phyloP scores from a whole-genome alignment of 2,113 vertebrate species.

The Ameiurus melas region DNA sequence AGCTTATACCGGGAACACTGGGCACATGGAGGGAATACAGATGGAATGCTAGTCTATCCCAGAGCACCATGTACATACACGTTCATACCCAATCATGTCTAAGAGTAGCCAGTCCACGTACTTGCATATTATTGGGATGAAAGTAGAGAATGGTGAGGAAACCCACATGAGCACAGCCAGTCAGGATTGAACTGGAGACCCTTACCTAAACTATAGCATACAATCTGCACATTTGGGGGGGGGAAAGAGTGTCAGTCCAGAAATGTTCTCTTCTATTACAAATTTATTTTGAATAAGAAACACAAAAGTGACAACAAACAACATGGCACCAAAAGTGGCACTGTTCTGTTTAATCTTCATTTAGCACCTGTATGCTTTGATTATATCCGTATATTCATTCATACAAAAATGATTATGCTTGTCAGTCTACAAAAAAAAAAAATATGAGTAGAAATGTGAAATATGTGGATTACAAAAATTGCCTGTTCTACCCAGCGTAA shows the following conservation, averaged over 20 bases:
- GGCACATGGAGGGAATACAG: neutral
- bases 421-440: slow-evolving; percentile 65
- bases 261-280: slow-evolving; percentile 58
- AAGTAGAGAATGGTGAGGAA: neutral
- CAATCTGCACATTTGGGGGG: neutral
- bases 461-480: slow-evolving; percentile 62
- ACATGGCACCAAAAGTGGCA: slow-evolving; percentile 60
- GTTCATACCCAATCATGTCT: neutral
- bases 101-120: neutral
- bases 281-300: slow-evolving; percentile 74
- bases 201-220: neutral
- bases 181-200: neutral
- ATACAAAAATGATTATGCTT: slow-evolving; percentile 72
- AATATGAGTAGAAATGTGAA: slow-evolving; percentile 53
- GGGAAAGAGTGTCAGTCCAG: neutral
- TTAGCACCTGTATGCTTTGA: slow-evolving; percentile 75
- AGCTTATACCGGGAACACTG: neutral
- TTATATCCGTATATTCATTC: slow-evolving; percentile 74
- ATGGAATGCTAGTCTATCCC: neutral
- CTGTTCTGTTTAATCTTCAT: slow-evolving; percentile 68
- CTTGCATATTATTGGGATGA: neutral
- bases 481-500: slow-evolving; percentile 59
- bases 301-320: slow-evolving; percentile 67
- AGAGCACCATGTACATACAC: neutral
- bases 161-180: neutral